phyloP scores from a whole-genome alignment of 2,888 invertebrate species.

The Ligdia adustata region DNA sequence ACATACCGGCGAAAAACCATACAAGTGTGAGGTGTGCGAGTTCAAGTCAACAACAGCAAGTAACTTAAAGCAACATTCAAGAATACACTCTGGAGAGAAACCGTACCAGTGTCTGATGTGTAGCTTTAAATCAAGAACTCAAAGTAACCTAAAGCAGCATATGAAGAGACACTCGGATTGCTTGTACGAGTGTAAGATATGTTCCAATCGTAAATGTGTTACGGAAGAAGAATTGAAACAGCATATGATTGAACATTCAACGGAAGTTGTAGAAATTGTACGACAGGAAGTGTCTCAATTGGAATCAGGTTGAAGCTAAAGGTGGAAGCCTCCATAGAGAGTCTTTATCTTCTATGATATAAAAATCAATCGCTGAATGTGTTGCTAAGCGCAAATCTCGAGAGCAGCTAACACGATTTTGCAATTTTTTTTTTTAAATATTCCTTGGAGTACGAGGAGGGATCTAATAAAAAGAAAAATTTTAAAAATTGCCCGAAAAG shows the following conservation, averaged over 20 bases:
- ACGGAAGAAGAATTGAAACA: background rate
- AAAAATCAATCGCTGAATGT: too few relatives aligned
- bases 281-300: too few relatives aligned
- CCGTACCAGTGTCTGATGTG: constrained; percentile 8
- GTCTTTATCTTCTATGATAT: too few relatives aligned
- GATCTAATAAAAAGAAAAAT: too few relatives aligned
- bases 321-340: too few relatives aligned
- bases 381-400: too few relatives aligned
- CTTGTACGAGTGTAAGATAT: background rate
- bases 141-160: constrained; percentile 17
- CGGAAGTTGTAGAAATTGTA: background rate
- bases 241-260: background rate
- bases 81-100: constrained; percentile 9
- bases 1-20: constrained; percentile 14
- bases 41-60: constrained; percentile 4
- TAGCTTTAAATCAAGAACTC: constrained; percentile 1
- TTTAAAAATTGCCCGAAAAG: too few relatives aligned
- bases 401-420: too few relatives aligned
- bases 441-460: too few relatives aligned
- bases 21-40: constrained; percentile 1
- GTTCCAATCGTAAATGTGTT: background rate
- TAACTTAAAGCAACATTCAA: constrained; percentile 9
- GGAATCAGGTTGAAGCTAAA: too few relatives aligned
- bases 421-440: too few relatives aligned
- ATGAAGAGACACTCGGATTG: constrained; percentile 5